A percentile compares a stretch with the other conserved stretches of the same genome.
Conservation (phyloP, 2,888 invertebrate species). For the Arge pagana region DNA sequence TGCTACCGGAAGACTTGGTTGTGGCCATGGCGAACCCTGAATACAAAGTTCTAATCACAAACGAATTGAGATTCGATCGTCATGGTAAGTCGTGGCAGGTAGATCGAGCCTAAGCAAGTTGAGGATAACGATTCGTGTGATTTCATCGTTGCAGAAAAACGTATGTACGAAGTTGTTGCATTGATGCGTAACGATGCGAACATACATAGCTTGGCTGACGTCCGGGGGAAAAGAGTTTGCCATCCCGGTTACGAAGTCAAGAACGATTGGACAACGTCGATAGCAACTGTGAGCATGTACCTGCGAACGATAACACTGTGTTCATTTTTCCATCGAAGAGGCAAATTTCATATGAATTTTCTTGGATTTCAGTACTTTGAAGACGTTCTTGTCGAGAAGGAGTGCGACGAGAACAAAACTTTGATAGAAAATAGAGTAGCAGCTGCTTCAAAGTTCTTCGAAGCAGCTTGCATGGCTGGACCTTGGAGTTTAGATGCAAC, state of each 20-base stretch:
- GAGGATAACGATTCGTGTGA: not conserved
- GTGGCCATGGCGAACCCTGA: constrained; percentile 70
- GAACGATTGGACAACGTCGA: constrained; percentile 75
- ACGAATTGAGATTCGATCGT: constrained; percentile 65
- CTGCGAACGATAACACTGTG: not conserved
- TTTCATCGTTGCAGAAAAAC: constrained; percentile 21
- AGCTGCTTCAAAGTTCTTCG: constrained; percentile 76
- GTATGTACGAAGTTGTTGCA: constrained; percentile 67
- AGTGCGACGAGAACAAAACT: constrained; percentile 71
- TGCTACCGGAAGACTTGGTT: constrained; percentile 84
- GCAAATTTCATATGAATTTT: not conserved
- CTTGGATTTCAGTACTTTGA: constrained; percentile 70
- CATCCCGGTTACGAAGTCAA: constrained; percentile 79
- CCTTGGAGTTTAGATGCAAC: constrained; percentile 74
- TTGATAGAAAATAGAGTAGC: constrained; percentile 78
- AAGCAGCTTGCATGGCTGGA: constrained; percentile 83
- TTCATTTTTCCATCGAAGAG: too few species aligned
- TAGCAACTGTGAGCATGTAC: constrained; percentile 68
- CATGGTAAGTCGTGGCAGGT: constrained; percentile 56
- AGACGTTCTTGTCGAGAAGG: constrained; percentile 69
- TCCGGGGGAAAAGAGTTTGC: constrained; percentile 75
- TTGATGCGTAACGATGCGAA: constrained; percentile 67
- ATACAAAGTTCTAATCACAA: constrained; percentile 71
- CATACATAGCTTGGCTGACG: constrained; percentile 65
- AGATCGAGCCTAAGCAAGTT: not conserved